These are phyloP conservation scores for Odontomachus brunneus DNA, from an alignment of 1,140 invertebrate genomes.

Conservation along the genomic window DNA sequence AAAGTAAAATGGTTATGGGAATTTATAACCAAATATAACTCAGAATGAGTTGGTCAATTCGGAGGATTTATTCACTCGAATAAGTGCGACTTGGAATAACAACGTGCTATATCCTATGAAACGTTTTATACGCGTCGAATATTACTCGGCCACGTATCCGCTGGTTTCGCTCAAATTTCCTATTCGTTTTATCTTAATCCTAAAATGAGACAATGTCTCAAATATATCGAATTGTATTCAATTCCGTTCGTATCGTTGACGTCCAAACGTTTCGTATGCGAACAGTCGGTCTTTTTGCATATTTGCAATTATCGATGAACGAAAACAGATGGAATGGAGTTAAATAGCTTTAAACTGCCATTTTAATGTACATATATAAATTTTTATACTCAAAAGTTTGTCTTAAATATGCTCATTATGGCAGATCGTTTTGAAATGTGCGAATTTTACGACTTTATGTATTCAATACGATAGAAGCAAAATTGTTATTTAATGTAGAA, in stretches of 20 bases:
- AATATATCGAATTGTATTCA: too few relatives aligned
- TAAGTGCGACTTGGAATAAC: too few relatives aligned
- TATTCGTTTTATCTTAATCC: too few relatives aligned
- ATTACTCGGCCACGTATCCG: too few relatives aligned
- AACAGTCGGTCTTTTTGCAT: constrained; percentile 21
- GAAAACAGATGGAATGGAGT: constrained; percentile 19
- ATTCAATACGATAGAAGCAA: constrained; percentile 2
- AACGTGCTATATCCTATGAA: too few relatives aligned
- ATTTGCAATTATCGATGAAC: neutral
- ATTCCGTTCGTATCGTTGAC: too few relatives aligned
- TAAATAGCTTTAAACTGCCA: constrained; percentile 73
- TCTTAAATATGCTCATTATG: constrained; percentile 27
- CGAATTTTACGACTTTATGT: constrained; percentile 31
- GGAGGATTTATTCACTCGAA: too few relatives aligned
- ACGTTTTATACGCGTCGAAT: too few relatives aligned
- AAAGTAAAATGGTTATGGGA: neutral
- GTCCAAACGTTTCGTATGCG: neutral
- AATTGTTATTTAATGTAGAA: constrained; percentile 54
- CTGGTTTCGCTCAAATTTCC: too few relatives aligned
- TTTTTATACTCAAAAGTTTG: constrained; percentile 51
- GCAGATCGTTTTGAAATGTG: constrained; percentile 54
- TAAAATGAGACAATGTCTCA: too few relatives aligned
- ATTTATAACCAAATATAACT: too few relatives aligned
- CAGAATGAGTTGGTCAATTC: too few relatives aligned
- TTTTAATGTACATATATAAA: constrained; percentile 65